These are phyloP conservation scores for Natrix natrix DNA, from an alignment of 2,797 vertebrate species.

Conservation along the genomic window DNA sequence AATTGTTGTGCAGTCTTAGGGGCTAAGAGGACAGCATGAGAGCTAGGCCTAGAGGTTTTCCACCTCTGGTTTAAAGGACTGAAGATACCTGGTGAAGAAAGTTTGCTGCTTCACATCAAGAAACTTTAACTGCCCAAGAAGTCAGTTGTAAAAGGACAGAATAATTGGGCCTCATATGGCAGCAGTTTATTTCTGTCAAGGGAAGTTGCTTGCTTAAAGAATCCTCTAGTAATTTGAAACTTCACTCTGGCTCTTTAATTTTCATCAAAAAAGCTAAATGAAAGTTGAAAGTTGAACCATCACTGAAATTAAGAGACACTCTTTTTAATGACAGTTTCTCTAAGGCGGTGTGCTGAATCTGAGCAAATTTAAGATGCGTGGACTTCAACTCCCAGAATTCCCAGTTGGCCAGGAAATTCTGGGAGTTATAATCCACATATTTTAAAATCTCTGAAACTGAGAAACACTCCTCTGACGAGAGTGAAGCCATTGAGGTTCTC, in stretches of 20 bases:
- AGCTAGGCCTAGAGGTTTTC: neutral
- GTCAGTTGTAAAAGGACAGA: neutral
- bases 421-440: neutral
- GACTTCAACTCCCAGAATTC: neutral
- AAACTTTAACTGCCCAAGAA: neutral
- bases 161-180: neutral
- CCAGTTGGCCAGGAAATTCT: neutral
- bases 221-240: constrained; percentile 32
- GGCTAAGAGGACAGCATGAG: neutral
- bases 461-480: constrained; percentile 20
- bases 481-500: constrained; percentile 40
- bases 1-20: neutral
- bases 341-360: neutral
- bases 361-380: neutral
- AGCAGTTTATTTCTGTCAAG: neutral
- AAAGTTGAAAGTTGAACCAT: constrained; percentile 34
- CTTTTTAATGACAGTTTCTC: constrained; percentile 31
- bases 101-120: neutral
- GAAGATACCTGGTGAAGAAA: neutral
- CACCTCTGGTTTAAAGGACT: neutral
- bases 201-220: constrained; percentile 10
- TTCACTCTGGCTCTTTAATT: constrained; percentile 6
- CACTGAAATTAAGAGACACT: constrained; percentile 26
- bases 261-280: constrained; percentile 44
- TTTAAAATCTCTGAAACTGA: neutral